phyloP scores from a whole-genome alignment of 2,888 invertebrate species.

The Pharmacophagus antenor region DNA sequence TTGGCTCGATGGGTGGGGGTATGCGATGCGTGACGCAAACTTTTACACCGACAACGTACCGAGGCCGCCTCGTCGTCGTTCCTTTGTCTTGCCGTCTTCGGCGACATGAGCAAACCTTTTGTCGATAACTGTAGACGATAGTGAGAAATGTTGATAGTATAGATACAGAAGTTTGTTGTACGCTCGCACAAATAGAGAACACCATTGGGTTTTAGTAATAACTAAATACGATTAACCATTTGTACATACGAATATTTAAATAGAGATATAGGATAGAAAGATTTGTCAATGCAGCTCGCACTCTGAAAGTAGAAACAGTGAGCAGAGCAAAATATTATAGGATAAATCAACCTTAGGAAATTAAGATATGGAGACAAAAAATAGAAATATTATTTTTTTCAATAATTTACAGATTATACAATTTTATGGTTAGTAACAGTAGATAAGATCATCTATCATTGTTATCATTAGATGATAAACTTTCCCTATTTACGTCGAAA shows the following conservation, averaged over 20 bases:
- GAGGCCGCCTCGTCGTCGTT: slow-evolving; percentile 51
- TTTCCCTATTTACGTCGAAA: background rate
- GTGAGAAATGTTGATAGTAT: slow-evolving; percentile 42
- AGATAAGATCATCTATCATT: background rate
- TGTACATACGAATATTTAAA: slow-evolving; percentile 11
- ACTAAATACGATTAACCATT: slow-evolving; percentile 5
- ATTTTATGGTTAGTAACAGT: background rate
- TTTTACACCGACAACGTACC: slow-evolving; percentile 58
- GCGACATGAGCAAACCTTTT: slow-evolving; percentile 68
- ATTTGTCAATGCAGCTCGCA: background rate
- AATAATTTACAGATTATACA: background rate
- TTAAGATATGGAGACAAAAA: slow-evolving; percentile 2
- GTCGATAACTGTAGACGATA: slow-evolving; percentile 64
- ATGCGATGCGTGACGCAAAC: slow-evolving; percentile 36
- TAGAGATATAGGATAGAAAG: slow-evolving; percentile 13
- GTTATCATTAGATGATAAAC: background rate
- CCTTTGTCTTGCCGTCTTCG: slow-evolving; percentile 62
- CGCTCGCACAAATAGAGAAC: slow-evolving; percentile 8
- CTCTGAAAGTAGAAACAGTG: background rate
- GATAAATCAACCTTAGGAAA: background rate
- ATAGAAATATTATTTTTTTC: background rate
- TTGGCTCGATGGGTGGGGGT: slow-evolving; percentile 23
- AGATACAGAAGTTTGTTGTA: slow-evolving; percentile 25
- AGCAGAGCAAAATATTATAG: background rate
- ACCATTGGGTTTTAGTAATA: slow-evolving; percentile 4